Evolutionary conservation across 2,113 vertebrate species (phyloP), one percentile per base, ranked within the genome.

Genomic region (Neogobius melanostomus): DNA sequence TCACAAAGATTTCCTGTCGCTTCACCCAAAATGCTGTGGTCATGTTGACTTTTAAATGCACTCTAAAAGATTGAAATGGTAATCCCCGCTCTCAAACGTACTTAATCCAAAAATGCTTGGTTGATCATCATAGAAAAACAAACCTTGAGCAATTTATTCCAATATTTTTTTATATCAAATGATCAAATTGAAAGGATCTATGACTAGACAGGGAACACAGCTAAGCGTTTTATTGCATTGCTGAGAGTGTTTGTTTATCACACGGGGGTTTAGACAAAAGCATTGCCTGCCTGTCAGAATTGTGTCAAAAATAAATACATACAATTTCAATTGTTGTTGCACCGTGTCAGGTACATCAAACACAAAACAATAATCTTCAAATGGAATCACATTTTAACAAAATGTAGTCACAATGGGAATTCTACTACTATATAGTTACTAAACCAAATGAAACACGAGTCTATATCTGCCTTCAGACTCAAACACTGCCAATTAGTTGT

Each of bases 61-160:
- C 85, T 90, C 86, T 81, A 85, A 79, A 82, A 79, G 83, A 89
- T 89, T 88, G 72, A 49, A 86, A 59, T 76, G 64, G 64, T 88
- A 88, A 90, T 90, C 82, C 84, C 69, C 62, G 53, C 6, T 12
- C 53, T 80, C 63, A 77, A 79, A 85, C 79, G 70, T 64, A 75
- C 17, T 75, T 84, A 83, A 90, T 86, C 86, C 75, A 68, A 71
- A 72, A 21, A 28, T 43, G 51, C 46, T 83, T 67, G 72, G 82
- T 67, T 85, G 75, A 49, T 48, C 66, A 82, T 82, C 17, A 8
- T 8, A 66, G 61, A 6, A 72, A 69, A 65, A 75, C 60, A 66
- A 4, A 66, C 36, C 17, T 66, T 68, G 66, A 63, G 75, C 78
- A 45, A 73, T 74, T 74, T 67, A 69, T 75, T 74, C 76, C 47